Base-by-base conservation (phyloP, 2,113 vertebrate species). In the Speoplatyrhinus poulsoni region DNA sequence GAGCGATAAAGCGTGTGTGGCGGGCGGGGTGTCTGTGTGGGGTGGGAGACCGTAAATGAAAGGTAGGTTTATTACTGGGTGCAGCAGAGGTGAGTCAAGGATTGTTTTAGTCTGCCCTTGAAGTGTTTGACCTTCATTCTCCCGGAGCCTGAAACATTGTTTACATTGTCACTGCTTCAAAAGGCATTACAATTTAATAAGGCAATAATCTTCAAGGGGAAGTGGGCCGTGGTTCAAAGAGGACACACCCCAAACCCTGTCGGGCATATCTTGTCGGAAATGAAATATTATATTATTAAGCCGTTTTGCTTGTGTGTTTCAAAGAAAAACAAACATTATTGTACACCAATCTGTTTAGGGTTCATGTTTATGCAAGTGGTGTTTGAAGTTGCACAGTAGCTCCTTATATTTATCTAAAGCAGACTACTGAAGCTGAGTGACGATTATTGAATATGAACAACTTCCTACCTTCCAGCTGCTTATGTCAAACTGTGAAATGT, bases 121-220 rank as follows among this genome's bases (percentile, higher is more conserved):
- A 32, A 3, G 32, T 12, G 57, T 64, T 0, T 54, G 69, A 66
- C 71, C 66, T 76, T 53, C 41, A 16, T 52, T 1, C 19, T 15
- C 66, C 48, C n/a, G 65, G 16, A 74, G 53, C 62, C 59, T 46
- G 0, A 16, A 11, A 15, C 0, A 1, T 59, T 65, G 81, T 77
- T 69, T 72, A 69, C 67, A 69, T 69, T 19, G 48, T 17, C 10
- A 26, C 55, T 0, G 12, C 60, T 76, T 56, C 69, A 72, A 46
- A 65, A 60, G 68, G 60, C 56, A 15, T 56, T 62, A 67, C 59
- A 59, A 12, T 60, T 66, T 77, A 62, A 77, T 80, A 54, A 70
- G 69, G 58, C 16, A 9, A 59, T 62, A 50, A 70, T 61, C 9
- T 77, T 60, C 60, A 65, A 71, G 73, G 76, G 15, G 61, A 46